phyloP scores from a whole-genome alignment of 1,140 invertebrate genomes.

The Bombus waltoni region DNA sequence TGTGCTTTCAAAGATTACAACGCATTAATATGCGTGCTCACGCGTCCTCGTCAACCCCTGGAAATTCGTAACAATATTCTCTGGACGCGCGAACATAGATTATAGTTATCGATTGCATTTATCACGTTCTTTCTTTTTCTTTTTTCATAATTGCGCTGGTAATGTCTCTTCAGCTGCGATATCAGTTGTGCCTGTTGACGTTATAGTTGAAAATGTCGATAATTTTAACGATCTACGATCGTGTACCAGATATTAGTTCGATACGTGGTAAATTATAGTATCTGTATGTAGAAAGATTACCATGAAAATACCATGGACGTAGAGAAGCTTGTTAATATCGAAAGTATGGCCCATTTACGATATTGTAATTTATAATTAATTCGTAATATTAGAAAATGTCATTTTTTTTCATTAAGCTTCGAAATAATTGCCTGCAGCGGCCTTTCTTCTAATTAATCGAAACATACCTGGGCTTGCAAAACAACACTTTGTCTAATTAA shows the following conservation, averaged over 20 bases:
- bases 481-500: constrained; percentile 19
- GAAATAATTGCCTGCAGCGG: background rate
- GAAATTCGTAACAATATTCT: background rate
- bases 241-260: no score
- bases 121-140: no score
- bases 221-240: no score
- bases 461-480: background rate
- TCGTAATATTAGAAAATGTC: background rate
- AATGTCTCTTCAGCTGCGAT: no score
- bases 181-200: background rate
- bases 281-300: no score
- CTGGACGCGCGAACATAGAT: background rate
- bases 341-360: background rate
- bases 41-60: background rate
- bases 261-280: no score
- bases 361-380: background rate
- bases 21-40: background rate
- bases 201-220: background rate
- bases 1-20: background rate
- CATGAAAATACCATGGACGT: background rate
- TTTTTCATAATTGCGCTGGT: no score
- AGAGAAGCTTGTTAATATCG: no score
- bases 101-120: no score
- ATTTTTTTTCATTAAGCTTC: background rate
- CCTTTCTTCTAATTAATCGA: constrained; percentile 2